Conservation (phyloP, 2,888 invertebrate species). For the Vannuccia rotundouncinata region DNA sequence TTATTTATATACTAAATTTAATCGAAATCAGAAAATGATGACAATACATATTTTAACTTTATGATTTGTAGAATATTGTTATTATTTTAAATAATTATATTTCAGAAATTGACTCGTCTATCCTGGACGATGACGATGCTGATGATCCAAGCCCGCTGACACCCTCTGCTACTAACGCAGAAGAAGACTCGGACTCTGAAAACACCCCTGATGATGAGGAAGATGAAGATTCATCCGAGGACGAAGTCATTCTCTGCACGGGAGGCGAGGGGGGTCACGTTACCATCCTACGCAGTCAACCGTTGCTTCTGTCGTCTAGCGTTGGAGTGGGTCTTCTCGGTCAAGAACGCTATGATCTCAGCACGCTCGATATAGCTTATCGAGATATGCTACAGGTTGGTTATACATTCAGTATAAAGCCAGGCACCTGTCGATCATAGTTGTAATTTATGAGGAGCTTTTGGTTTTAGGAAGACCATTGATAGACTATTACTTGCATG, state of each 20-base stretch:
- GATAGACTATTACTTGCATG: too few relatives aligned
- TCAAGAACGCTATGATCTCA: not conserved
- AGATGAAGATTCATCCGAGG: not conserved
- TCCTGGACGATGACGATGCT: not conserved
- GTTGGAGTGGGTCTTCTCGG: not conserved
- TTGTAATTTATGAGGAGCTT: too few relatives aligned
- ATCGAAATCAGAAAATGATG: too few relatives aligned
- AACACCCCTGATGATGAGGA: not conserved
- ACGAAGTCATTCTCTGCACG: not conserved
- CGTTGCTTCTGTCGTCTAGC: not conserved
- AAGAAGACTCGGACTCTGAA: not conserved
- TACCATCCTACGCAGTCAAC: not conserved
- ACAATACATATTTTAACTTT: too few relatives aligned
- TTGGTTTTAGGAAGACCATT: too few relatives aligned
- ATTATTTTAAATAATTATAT: too few relatives aligned
- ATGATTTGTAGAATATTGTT: too few relatives aligned
- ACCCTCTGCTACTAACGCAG: not conserved
- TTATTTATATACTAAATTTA: too few relatives aligned
- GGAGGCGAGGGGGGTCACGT: not conserved
- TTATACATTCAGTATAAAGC: too few relatives aligned
- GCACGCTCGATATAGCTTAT: not conserved
- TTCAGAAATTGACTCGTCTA: not conserved
- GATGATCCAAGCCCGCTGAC: not conserved
- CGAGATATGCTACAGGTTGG: not conserved
- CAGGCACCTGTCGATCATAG: too few relatives aligned